Evolutionary conservation across 1,140 invertebrate genomes (phyloP).

Genomic region (Drosophila baimaii): DNA sequence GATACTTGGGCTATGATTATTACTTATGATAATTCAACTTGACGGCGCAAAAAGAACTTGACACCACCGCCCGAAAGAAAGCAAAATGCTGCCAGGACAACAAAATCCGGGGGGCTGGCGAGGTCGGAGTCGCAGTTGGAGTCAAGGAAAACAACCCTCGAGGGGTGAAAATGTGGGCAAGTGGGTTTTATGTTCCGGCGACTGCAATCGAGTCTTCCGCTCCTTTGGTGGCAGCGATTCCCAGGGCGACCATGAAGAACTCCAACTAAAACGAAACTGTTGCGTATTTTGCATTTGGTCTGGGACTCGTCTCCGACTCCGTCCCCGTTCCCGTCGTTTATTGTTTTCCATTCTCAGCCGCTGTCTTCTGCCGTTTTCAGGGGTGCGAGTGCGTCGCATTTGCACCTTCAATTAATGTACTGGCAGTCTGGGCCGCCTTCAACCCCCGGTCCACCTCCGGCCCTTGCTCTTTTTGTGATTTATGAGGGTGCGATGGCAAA

Average conservation of each 20-base stretch:
- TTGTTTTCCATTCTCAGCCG: slow-evolving; percentile 55
- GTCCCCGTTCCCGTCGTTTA: slow-evolving; percentile 33
- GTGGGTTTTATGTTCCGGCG: slow-evolving; percentile 58
- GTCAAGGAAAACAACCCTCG: slow-evolving; percentile 54
- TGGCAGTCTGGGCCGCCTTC: slow-evolving; percentile 41
- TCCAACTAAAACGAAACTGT: slow-evolving; percentile 64
- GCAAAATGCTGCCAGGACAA: slow-evolving; percentile 53
- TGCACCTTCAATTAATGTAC: slow-evolving; percentile 79
- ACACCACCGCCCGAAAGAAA: slow-evolving; percentile 52
- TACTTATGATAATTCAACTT: slow-evolving; percentile 81
- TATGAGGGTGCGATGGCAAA: slow-evolving; percentile 79
- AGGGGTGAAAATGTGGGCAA: slow-evolving; percentile 46
- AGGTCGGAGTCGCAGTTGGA: no score
- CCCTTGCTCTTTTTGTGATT: slow-evolving; percentile 69
- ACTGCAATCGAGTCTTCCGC: slow-evolving; percentile 71
- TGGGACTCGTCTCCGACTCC: slow-evolving; percentile 21
- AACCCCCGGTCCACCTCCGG: slow-evolving; percentile 50
- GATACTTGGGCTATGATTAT: slow-evolving; percentile 73
- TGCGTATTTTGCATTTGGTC: slow-evolving; percentile 77
- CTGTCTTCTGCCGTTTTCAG: slow-evolving; percentile 56
- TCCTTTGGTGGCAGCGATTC: slow-evolving; percentile 35
- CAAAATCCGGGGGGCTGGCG: slow-evolving; percentile 8
- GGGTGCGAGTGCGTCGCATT: slow-evolving; percentile 78
- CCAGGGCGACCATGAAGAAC: slow-evolving; percentile 72
- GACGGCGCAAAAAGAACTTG: slow-evolving; percentile 76